phyloP scores from a whole-genome alignment of 2,113 vertebrate genomes.

The Promerops cafer region DNA sequence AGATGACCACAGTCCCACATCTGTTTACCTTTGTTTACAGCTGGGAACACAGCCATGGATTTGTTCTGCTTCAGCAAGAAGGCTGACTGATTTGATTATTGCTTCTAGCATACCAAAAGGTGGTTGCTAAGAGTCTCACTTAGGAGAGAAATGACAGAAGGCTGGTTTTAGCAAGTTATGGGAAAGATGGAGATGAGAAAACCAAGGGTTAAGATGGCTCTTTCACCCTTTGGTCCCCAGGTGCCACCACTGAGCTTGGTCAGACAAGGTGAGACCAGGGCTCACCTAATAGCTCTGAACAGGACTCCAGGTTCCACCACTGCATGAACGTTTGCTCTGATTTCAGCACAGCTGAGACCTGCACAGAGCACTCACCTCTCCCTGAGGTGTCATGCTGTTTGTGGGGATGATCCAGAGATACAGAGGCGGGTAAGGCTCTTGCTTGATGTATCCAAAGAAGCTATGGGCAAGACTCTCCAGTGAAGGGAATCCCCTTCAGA shows the following conservation, averaged over 20 bases:
- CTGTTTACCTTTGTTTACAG: conserved; percentile 56
- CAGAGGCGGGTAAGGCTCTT: not conserved
- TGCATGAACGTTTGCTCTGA: not conserved
- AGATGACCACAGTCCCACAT: conserved; percentile 26
- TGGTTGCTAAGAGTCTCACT: not conserved
- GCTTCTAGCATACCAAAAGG: not conserved
- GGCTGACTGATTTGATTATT: conserved; percentile 27
- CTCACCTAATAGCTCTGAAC: not conserved
- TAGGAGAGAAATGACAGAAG: not conserved
- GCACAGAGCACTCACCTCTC: not conserved
- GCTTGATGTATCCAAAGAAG: not conserved
- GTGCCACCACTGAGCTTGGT: not conserved
- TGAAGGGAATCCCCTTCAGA: not conserved
- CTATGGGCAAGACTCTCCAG: not conserved
- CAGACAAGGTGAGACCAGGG: not conserved
- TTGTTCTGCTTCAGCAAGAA: conserved; percentile 2
- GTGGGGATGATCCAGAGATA: not conserved
- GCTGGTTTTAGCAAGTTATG: not conserved
- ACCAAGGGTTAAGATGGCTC: not conserved
- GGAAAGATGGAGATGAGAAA: not conserved
- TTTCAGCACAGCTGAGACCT: not conserved
- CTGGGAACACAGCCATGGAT: conserved; percentile 45
- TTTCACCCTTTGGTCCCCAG: not conserved
- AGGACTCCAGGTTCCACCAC: not conserved
- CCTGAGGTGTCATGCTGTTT: not conserved